Evolutionary conservation across 2,113 vertebrate species (phyloP).

Genomic region (Mesitornis unicolor): DNA sequence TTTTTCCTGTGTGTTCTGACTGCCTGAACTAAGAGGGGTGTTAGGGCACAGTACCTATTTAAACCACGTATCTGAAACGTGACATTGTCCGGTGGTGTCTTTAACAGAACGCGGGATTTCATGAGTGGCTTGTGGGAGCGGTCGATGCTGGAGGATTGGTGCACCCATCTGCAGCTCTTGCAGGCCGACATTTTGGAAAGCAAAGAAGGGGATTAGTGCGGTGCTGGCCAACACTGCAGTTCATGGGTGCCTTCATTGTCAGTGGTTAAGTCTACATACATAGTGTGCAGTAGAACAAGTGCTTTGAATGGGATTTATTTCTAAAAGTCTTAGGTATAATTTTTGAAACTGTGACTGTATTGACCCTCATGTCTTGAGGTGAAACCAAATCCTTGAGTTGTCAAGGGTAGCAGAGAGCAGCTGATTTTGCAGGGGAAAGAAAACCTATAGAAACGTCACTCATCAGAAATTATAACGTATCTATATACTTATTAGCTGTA

Average conservation of each 20-base stretch:
- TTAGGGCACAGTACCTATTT: neutral
- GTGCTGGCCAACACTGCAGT: neutral
- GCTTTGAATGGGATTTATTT: neutral
- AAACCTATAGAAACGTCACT: neutral
- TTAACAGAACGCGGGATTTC: neutral
- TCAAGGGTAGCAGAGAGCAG: neutral
- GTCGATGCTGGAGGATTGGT: fast-evolving
- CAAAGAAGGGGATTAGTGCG: neutral
- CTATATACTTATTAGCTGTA: neutral
- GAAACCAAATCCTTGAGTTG: neutral
- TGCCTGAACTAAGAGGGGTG: neutral
- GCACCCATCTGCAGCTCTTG: neutral
- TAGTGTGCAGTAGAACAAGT: neutral
- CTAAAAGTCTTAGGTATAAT: neutral
- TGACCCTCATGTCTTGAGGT: neutral
- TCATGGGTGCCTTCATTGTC: neutral
- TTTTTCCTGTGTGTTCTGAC: neutral
- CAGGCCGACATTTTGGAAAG: neutral
- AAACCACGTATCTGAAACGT: neutral
- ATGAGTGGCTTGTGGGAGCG: neutral
- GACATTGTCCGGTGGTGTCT: neutral
- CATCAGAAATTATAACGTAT: neutral
- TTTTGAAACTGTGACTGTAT: neutral
- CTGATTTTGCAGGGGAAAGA: neutral
- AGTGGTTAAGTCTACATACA: neutral